Evolutionary conservation across 2,113 vertebrate species (phyloP), one percentile per base, ranked within the genome.

Genomic region (Eurystomus gularis): DNA sequence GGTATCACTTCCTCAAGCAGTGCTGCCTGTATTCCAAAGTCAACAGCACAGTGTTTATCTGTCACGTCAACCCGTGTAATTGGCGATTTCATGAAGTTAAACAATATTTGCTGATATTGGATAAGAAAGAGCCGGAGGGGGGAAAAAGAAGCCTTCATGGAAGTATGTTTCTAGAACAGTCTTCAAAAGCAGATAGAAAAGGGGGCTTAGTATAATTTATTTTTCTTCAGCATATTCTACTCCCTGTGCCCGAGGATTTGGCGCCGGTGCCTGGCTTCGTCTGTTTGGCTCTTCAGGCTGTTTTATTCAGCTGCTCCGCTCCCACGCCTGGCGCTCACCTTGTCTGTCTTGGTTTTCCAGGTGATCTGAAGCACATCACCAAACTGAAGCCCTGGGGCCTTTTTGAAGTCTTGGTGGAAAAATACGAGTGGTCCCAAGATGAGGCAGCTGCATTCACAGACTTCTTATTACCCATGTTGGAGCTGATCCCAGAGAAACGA

Each of bases 331-430:
- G 57, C 46, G 37, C 40, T 95, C 79, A 57, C 79, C 33, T n/a
- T 28, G 3, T 19, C 71, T 94, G 25, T 95, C 73, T 93, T 88
- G 87, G 5, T 77, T 92, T 92, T 78, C 2, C 94, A 99, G 99
- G 99, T 70, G 99, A 99, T 80, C 98, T 99, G 94, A 99, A 99
- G 89, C 99, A 99, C 97, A 99, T 99, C 97, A 99, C 98, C 79
- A 99, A 99, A 97, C 98, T 99, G 97, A 99, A 99, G 96, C 99
- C 99, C 12, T 99, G 99, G 99, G 99, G 99, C 79, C 98, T 99
- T 72, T 96, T 98, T 44, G 99, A 99, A 90, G 99, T 99, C 73
- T 95, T 99, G 84, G 98, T 99, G 80, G 99, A 99, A 90, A 99
- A 99, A 96, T 99, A 99, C 2, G 99, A 99, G 96, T 99, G 99